Conservation (phyloP, 1,140 invertebrate species). For the Metaphire vulgaris region DNA sequence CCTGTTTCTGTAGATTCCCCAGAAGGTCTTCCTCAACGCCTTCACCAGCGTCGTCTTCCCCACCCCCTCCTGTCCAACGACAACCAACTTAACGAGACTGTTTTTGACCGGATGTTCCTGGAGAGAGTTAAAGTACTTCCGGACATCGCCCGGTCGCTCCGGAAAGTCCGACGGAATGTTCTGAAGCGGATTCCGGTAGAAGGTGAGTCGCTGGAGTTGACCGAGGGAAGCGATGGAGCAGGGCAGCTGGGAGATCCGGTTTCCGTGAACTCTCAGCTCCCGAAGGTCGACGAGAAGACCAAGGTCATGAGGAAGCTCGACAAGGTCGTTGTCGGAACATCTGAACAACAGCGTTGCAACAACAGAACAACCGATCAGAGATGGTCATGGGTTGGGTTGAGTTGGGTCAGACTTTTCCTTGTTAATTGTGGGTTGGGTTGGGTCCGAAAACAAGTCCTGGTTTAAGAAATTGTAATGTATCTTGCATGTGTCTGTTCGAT, state of each 20-base stretch:
- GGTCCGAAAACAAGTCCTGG: too few relatives aligned
- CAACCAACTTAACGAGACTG: conserved; percentile 25
- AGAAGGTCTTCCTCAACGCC: conserved; percentile 25
- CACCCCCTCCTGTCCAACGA: conserved; percentile 31
- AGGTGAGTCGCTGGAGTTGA: conserved; percentile 13
- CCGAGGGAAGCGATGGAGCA: conserved; percentile 15
- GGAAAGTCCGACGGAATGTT: conserved; percentile 30
- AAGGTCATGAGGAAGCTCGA: conserved; percentile 21
- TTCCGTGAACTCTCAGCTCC: conserved; percentile 19
- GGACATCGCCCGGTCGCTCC: conserved; percentile 11
- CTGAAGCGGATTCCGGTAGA: conserved; percentile 24
- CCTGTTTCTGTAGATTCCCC: conserved; percentile 10
- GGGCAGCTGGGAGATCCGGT: conserved; percentile 24
- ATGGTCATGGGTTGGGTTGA: too few relatives aligned
- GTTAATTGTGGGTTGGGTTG: too few relatives aligned
- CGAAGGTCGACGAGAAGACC: conserved; percentile 14
- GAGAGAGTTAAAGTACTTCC: conserved; percentile 25
- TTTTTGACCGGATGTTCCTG: conserved; percentile 27
- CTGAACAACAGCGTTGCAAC: too few relatives aligned
- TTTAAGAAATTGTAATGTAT: too few relatives aligned
- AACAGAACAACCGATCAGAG: too few relatives aligned
- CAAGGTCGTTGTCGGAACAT: conserved; percentile 16
- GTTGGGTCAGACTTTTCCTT: too few relatives aligned
- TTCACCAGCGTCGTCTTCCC: conserved; percentile 29
- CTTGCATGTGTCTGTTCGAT: too few relatives aligned